Conservation (phyloP, 1,140 invertebrate genomes). For the Nymphalis io region DNA sequence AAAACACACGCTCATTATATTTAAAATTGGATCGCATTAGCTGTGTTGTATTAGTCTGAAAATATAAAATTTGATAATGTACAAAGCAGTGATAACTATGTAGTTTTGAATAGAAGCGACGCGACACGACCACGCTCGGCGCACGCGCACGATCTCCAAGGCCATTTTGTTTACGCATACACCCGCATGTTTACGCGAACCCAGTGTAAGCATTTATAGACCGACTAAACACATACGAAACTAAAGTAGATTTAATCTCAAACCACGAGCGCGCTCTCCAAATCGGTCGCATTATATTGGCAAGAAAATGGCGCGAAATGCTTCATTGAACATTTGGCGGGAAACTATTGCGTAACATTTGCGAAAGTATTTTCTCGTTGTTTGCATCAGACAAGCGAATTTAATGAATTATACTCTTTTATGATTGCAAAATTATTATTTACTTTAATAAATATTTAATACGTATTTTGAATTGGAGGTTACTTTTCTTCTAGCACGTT, state of each 20-base stretch:
- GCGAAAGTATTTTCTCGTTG: conserved; percentile 64
- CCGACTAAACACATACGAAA: conserved; percentile 44
- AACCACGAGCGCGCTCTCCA: conserved; percentile 33
- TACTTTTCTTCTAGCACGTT: conserved; percentile 1
- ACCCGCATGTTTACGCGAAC: conserved; percentile 65
- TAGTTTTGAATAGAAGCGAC: conserved; percentile 50
- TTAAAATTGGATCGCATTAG: not conserved
- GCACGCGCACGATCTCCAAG: conserved; percentile 63
- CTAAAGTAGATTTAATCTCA: conserved; percentile 31
- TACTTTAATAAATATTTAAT: conserved; percentile 4
- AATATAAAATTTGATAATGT: conserved; percentile 61
- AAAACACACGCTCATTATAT: not conserved
- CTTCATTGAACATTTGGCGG: conserved; percentile 76
- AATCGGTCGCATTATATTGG: conserved; percentile 51
- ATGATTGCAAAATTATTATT: not conserved
- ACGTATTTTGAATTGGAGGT: not conserved
- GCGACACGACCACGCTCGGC: conserved; percentile 46
- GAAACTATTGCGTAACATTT: conserved; percentile 65
- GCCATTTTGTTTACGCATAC: conserved; percentile 74
- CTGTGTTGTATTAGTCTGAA: conserved; percentile 19
- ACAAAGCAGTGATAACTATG: conserved; percentile 45
- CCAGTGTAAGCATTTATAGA: conserved; percentile 42
- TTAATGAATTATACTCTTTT: conserved; percentile 27
- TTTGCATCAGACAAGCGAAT: conserved; percentile 34
- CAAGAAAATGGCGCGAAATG: conserved; percentile 74